Conservation (phyloP, 2,888 invertebrate species). For the Junonia oenone region DNA sequence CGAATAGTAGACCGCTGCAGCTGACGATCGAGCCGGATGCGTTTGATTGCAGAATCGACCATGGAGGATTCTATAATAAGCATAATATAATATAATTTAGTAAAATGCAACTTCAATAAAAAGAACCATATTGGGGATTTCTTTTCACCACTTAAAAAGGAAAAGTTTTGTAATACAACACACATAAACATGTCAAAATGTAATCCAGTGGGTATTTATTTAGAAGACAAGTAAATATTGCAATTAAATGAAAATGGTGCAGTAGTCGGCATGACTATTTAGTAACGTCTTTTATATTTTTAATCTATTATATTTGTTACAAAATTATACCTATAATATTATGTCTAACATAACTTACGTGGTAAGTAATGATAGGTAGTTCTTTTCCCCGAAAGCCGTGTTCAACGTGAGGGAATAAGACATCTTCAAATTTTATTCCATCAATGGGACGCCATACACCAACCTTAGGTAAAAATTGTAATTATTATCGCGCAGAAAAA, state of each 20-base stretch:
- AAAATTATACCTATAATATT: too few relatives aligned
- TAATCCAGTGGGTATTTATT: too few relatives aligned
- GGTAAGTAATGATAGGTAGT: constrained; percentile 86
- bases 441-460: constrained; percentile 87
- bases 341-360: constrained; percentile 80
- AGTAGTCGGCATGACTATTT: too few relatives aligned
- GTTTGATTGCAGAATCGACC: constrained; percentile 86
- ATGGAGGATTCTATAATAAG: constrained; percentile 88
- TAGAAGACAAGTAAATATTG: too few relatives aligned
- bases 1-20: constrained; percentile 87
- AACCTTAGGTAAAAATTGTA: too few relatives aligned
- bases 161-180: too few relatives aligned
- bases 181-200: too few relatives aligned
- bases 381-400: constrained; percentile 88
- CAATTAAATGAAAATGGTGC: too few relatives aligned
- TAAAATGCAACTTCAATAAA: background rate
- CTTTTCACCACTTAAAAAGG: too few relatives aligned
- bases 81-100: background rate
- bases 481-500: too few relatives aligned
- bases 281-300: background rate
- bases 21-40: constrained; percentile 77
- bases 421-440: constrained; percentile 83
- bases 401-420: constrained; percentile 87
- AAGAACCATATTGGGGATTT: too few relatives aligned
- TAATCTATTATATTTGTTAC: too few relatives aligned